These are phyloP conservation scores for Pachliopta kotzebuea DNA, from an alignment of 2,888 invertebrate species.

Conservation along the genomic window DNA sequence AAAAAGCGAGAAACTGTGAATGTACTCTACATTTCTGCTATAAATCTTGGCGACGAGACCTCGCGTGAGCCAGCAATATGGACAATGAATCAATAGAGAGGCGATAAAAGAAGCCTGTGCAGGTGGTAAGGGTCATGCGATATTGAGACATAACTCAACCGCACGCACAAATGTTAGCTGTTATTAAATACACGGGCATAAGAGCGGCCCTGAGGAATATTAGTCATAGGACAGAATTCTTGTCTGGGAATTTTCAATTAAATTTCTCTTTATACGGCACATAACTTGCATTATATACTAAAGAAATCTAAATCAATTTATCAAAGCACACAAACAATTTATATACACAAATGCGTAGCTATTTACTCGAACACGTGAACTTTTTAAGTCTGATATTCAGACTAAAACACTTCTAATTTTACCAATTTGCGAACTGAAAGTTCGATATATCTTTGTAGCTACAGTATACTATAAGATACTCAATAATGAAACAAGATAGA, in stretches of 20 bases:
- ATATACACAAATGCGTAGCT: too few relatives aligned
- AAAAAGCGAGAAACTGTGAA: conserved; percentile 15
- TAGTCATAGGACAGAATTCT: conserved; percentile 8
- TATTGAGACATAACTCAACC: conserved; percentile 70
- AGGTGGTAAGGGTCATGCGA: conserved; percentile 55
- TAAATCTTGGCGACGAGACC: conserved; percentile 33
- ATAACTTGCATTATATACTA: not conserved
- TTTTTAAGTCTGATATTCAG: not conserved
- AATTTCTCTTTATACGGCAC: not conserved
- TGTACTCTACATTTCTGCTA: conserved; percentile 15
- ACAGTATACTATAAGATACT: conserved; percentile 10
- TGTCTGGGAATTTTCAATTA: conserved; percentile 6
- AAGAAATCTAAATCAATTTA: too few relatives aligned
- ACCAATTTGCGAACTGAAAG: not conserved
- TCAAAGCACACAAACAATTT: too few relatives aligned
- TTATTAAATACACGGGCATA: conserved; percentile 56
- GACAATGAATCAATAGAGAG: conserved; percentile 55
- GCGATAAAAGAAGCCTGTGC: conserved; percentile 47
- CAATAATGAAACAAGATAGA: conserved; percentile 26
- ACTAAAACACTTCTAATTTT: not conserved
- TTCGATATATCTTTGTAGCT: not conserved
- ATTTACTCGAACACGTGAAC: too few relatives aligned
- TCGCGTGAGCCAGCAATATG: conserved; percentile 53
- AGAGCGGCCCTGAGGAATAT: conserved; percentile 16
- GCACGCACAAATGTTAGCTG: conserved; percentile 49